Percentiles rank a stretch among this genome's conserved stretches.
Conservation (phyloP, 2,113 vertebrate species). For the Ceratotherium simum region DNA sequence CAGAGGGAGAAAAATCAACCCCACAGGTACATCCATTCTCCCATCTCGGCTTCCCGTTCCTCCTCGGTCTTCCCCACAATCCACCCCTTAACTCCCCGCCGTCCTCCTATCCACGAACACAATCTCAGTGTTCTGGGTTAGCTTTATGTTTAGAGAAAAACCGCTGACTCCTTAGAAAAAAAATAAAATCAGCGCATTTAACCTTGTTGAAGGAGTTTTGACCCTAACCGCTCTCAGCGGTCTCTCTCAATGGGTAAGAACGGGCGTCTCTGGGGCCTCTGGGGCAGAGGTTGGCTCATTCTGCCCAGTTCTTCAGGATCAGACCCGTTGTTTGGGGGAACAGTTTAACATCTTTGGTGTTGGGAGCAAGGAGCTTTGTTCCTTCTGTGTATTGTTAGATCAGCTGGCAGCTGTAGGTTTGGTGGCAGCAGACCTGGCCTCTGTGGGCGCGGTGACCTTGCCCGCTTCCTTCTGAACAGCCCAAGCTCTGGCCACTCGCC, state of each 20-base stretch:
- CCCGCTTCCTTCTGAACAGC: not conserved
- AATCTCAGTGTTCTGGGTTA: not conserved
- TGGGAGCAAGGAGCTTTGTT: not conserved
- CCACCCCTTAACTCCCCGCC: not conserved
- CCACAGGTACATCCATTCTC: too few relatives aligned
- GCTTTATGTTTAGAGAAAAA: not conserved
- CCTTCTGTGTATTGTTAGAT: not conserved
- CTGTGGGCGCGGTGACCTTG: not conserved
- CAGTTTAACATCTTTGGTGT: not conserved
- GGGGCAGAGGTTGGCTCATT: not conserved
- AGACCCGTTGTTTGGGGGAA: not conserved
- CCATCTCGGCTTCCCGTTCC: not conserved
- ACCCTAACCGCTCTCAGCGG: rapidly evolving
- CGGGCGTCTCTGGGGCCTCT: rapidly evolving
- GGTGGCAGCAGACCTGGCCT: not conserved
- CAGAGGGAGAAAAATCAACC: rapidly evolving
- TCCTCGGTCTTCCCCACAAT: not conserved
- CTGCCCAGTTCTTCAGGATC: not conserved
- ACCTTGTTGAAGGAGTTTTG: not conserved
- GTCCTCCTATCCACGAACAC: not conserved
- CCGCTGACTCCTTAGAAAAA: not conserved
- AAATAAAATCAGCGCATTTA: not conserved
- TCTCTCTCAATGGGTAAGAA: rapidly evolving
- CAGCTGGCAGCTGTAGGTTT: too few relatives aligned
- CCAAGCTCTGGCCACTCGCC: not conserved